Base-by-base conservation (phyloP, 1,140 invertebrate species). In the Hermetia illucens region DNA sequence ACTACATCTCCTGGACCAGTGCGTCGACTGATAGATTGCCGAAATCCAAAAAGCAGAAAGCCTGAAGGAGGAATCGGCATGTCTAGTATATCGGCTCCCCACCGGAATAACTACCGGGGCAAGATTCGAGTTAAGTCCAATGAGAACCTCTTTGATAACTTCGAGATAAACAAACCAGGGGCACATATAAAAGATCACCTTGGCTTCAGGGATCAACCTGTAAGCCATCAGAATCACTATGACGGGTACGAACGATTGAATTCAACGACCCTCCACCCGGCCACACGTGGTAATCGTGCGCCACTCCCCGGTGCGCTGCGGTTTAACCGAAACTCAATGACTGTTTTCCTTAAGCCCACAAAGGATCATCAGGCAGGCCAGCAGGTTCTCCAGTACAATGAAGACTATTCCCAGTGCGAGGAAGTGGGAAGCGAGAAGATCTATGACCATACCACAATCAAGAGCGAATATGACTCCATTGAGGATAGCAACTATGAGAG, bases 91-190 rank as follows among this genome's bases (percentile, higher is more conserved):
- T 8, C 8, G 8, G n/a, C 8, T 8, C 8, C 8, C 8, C 8
- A 25, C n/a, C 24, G 8, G n/a, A 25, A n/a, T 25, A 16, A 6
- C 9, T 8, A 15, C 16, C 6, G 6, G 6, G 15, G 31, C 16
- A 33, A 6, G 16, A 35, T 35, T 13, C 34, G 34, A 19, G 34
- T 35, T 18, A 35, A 35, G 15, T 35, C 34, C 20, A 35, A 35
- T 19, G 34, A 35, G 21, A 35, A 35, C 21, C 20, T 35, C 17
- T 35, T 35, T 35, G 34, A 35, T 13, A 35, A 35, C 21, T 35
- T 19, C 20, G 21, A 35, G n/a, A 6, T 5, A 6, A 9, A 10
- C 10, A 6, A 19, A 9, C 20, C 19, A 35, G 10, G 8, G 9
- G 8, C 30, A 32, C 30, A 32, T 32, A 35, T 10, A 33, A 33